phyloP scores from a whole-genome alignment of 2,797 vertebrate species.

The Cephalopachus bancanus region DNA sequence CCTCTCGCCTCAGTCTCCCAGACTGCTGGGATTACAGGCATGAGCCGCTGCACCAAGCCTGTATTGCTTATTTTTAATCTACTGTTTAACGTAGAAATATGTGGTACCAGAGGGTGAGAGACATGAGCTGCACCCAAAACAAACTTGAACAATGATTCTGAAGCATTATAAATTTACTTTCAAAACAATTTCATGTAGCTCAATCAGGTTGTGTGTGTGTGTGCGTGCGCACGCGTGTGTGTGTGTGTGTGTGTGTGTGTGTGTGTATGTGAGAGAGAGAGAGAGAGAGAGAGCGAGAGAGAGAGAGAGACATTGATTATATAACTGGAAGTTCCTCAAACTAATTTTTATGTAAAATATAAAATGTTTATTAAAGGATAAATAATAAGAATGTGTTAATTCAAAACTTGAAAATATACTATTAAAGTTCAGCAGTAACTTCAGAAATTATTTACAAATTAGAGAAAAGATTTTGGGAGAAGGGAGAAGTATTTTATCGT shows the following conservation, averaged over 20 bases:
- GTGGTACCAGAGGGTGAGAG: background rate
- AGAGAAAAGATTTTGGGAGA: background rate
- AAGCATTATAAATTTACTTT: background rate
- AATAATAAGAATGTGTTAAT: constrained; percentile 15
- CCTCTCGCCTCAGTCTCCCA: too few species aligned
- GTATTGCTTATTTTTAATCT: background rate
- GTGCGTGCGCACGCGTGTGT: too few species aligned
- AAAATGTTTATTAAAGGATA: background rate
- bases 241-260: background rate
- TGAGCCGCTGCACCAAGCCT: background rate
- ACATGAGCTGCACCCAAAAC: background rate
- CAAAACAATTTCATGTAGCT: background rate
- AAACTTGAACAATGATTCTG: background rate
- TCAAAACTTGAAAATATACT: background rate
- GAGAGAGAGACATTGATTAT: background rate
- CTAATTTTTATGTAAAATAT: background rate
- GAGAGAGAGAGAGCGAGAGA: too few species aligned
- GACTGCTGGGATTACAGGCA: too few species aligned
- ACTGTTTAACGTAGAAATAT: background rate
- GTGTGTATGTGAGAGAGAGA: too few species aligned
- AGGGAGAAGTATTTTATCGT: background rate
- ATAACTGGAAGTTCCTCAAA: background rate
- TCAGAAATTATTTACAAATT: background rate
- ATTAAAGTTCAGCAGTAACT: background rate
- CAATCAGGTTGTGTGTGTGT: background rate